A percentile compares a stretch with the other conserved stretches of the same genome.
Evolutionary conservation across 1,140 invertebrate species (phyloP).

Genomic region (Pogonognathellus flavescens): DNA sequence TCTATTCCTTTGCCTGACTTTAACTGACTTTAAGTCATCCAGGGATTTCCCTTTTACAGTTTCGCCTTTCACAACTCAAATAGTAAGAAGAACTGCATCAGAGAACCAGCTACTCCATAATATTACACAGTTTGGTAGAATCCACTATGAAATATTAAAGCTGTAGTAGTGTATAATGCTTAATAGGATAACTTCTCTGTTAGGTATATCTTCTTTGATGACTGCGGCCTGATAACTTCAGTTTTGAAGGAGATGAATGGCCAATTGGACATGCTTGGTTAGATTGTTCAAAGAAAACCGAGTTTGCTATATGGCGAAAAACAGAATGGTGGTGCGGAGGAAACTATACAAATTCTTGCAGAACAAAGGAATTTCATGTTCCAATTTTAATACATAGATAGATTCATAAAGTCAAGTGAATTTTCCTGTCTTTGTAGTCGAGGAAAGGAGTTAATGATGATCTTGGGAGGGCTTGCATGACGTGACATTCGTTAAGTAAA

Average conservation of each 20-base stretch:
- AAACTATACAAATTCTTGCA: too few relatives aligned
- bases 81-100: too few relatives aligned
- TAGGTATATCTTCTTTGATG: slow-evolving; percentile 17
- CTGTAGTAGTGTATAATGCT: too few relatives aligned
- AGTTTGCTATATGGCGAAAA: too few relatives aligned
- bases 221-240: slow-evolving; percentile 52
- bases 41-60: slow-evolving; percentile 23
- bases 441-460: background rate
- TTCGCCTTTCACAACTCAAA: background rate
- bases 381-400: too few relatives aligned
- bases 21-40: slow-evolving; percentile 34
- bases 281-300: background rate
- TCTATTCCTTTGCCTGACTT: background rate
- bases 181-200: background rate
- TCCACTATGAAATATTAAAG: too few relatives aligned
- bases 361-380: too few relatives aligned
- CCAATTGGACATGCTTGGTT: slow-evolving; percentile 38
- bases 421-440: background rate
- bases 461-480: background rate
- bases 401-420: too few relatives aligned
- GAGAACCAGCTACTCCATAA: too few relatives aligned
- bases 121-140: too few relatives aligned
- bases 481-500: background rate
- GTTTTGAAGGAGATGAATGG: slow-evolving; percentile 56
- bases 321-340: too few relatives aligned